These are phyloP conservation scores for Notodonta ziczac DNA, from an alignment of 2,888 invertebrate genomes.

Conservation along the genomic window DNA sequence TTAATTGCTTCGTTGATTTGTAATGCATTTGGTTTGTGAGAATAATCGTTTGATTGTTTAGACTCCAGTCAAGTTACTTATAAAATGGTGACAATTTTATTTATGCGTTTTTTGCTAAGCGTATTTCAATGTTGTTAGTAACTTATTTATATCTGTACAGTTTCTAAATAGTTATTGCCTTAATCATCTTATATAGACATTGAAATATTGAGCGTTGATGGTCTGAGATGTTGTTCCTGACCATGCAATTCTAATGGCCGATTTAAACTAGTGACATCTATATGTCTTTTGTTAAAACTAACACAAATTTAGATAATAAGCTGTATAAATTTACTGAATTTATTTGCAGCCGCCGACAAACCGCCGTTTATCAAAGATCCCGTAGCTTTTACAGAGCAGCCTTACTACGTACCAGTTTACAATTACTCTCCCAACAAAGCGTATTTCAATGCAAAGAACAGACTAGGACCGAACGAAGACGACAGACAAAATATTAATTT, in stretches of 20 bases:
- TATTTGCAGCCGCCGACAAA: conserved; percentile 38
- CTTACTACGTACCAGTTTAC: conserved; percentile 49
- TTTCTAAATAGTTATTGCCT: not conserved
- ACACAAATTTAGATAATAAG: too few species aligned
- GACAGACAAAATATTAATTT: conserved; percentile 14
- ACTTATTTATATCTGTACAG: not conserved
- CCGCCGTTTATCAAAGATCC: conserved; percentile 18
- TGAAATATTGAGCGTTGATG: not conserved
- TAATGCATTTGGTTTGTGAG: too few species aligned
- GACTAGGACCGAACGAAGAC: conserved; percentile 47
- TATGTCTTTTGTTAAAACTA: too few species aligned
- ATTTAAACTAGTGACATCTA: too few species aligned
- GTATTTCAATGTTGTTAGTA: not conserved
- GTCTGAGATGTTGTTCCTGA: too few species aligned
- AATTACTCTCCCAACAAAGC: conserved; percentile 55
- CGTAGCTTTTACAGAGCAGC: conserved; percentile 34
- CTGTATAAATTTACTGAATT: too few species aligned
- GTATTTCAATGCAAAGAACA: conserved; percentile 57
- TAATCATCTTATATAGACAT: not conserved
- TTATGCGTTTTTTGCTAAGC: not conserved
- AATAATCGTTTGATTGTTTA: too few species aligned
- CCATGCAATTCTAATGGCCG: too few species aligned
- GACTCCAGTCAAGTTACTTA: too few species aligned
- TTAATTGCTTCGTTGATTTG: too few species aligned
- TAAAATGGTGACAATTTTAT: too few species aligned